Conservation (phyloP, 2,797 vertebrate species). For the Halcyon chelicuti region DNA sequence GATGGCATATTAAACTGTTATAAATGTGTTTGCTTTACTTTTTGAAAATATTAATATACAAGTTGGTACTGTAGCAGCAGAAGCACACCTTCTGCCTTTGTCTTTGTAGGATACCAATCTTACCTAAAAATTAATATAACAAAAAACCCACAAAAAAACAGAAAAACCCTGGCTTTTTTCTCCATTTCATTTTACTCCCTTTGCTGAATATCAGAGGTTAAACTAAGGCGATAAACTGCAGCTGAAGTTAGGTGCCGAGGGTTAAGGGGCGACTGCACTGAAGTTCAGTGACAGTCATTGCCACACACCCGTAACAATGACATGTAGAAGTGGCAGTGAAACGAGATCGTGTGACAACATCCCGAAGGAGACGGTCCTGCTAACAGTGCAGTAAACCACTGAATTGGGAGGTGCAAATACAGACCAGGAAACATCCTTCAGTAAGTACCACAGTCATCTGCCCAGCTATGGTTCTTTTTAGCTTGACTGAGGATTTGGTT, state of each 20-base stretch:
- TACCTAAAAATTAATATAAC: not conserved
- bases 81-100: not conserved
- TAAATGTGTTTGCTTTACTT: not conserved
- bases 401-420: not conserved
- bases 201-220: not conserved
- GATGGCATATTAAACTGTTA: not conserved
- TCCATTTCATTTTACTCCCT: not conserved
- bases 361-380: not conserved
- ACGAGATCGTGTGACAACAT: not conserved
- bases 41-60: not conserved
- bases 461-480: not conserved
- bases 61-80: not conserved
- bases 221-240: not conserved
- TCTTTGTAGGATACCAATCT: not conserved
- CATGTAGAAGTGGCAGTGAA: not conserved
- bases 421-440: not conserved
- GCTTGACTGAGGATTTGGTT: not conserved
- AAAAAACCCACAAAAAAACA: not conserved
- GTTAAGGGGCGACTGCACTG: not conserved
- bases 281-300: not conserved
- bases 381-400: not conserved
- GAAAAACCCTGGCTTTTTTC: fast-evolving
- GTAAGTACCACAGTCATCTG: not conserved
- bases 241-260: not conserved
- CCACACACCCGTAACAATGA: not conserved